A percentile compares a stretch with the other conserved stretches of the same genome.
Conservation (phyloP, 2,113 vertebrate genomes). For the Numida meleagris region DNA sequence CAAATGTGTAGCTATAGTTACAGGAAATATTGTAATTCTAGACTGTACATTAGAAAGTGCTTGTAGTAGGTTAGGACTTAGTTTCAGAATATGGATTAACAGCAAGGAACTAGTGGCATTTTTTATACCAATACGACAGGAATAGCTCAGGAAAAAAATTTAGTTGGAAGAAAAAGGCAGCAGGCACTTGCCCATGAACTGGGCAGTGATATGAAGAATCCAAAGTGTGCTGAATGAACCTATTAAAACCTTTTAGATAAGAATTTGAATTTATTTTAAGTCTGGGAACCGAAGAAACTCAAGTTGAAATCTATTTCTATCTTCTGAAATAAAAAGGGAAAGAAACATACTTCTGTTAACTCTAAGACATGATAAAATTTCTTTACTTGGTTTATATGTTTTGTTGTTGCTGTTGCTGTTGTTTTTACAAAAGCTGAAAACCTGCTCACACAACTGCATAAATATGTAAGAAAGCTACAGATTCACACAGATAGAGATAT, state of each 20-base stretch:
- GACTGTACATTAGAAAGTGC: background rate
- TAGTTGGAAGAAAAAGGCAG: background rate
- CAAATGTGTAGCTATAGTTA: background rate
- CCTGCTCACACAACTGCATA: background rate
- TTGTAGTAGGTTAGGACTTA: background rate
- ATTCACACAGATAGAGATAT: background rate
- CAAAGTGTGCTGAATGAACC: background rate
- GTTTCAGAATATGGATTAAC: background rate
- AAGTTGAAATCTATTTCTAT: background rate
- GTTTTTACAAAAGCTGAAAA: background rate
- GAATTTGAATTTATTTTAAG: background rate
- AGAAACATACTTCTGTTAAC: background rate
- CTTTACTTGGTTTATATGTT: background rate
- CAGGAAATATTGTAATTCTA: background rate
- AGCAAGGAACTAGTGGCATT: background rate
- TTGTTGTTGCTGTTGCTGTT: no score
- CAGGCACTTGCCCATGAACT: background rate
- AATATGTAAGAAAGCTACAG: background rate
- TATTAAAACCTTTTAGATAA: background rate
- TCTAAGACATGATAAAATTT: background rate
- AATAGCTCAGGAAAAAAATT: background rate
- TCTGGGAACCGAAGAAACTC: background rate
- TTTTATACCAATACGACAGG: background rate
- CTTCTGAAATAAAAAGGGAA: background rate
- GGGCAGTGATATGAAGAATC: background rate